Base-by-base conservation (phyloP, 1,140 invertebrate genomes). In the Helicorthomorpha holstii region DNA sequence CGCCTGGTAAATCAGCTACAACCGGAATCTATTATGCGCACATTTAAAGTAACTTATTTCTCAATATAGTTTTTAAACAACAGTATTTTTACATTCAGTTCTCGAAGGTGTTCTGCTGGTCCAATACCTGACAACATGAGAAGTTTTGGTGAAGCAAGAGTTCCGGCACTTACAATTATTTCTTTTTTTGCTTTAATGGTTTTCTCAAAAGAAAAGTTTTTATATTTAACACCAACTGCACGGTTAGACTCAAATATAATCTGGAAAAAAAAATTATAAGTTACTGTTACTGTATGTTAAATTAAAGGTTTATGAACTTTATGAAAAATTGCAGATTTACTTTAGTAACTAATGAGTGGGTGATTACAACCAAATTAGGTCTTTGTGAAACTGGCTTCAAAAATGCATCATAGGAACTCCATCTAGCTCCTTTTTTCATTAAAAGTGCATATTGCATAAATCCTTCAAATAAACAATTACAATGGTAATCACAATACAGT, bases 121-220 rank as follows among this genome's bases (percentile, higher is more conserved):
- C 88, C 88, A 42, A 92, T 73, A 0, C 89, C 89, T 0, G 85
- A 90, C 0, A 92, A 61, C 85, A 92, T 88, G 48, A 93, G 64
- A 26, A 92, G 62, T 56, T 88, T 83, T 0, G 86, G 81, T 19
- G 76, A 79, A 50, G 84, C 85, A 4, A 89, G 82, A 0, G 82
- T 75, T 0, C 85, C 85, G 1, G 83, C 83, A 1, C 82, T 82
- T 3, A 89, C 56, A 26, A 87, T 80, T 0, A 88, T 76, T 66
- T 88, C 85, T 60, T 82, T 80, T 47, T 71, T 73, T 0, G 83
- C 83, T 24, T 74, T 66, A 0, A 84, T 78, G 0, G 60, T 78
- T 74, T 45, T 73, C 75, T 38, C n/a, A 38, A n/a, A 38, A 10
- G 34, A 38, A 10, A 10, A 10, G 10, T n/a, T 38, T 38, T 10